phyloP scores from a whole-genome alignment of 2,888 invertebrate genomes.

The Philaethria dido region DNA sequence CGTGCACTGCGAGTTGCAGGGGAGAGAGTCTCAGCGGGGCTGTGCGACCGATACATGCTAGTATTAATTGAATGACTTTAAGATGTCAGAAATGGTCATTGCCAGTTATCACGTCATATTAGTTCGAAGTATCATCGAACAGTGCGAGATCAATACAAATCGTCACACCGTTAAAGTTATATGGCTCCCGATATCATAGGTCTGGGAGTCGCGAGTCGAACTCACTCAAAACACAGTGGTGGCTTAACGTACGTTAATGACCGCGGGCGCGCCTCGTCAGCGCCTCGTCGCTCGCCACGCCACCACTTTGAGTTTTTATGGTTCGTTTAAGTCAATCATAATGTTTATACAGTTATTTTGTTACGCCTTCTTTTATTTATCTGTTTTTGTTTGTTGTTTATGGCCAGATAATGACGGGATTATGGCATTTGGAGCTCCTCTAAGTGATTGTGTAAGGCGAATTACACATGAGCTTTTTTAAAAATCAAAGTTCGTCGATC shows the following conservation, averaged over 20 bases:
- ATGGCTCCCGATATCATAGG: neutral
- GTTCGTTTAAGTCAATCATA: conserved; percentile 31
- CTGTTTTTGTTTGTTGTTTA: conserved; percentile 5
- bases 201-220: neutral
- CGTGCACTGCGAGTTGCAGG: conserved; percentile 8
- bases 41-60: too few relatives aligned
- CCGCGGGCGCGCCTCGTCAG: neutral
- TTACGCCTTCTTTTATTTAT: conserved; percentile 25
- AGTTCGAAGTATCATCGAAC: neutral
- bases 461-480: neutral
- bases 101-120: neutral
- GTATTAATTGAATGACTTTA: too few relatives aligned
- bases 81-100: neutral
- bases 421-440: neutral
- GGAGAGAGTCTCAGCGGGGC: neutral
- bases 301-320: conserved; percentile 24
- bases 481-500: too few relatives aligned
- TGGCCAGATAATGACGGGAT: conserved; percentile 7
- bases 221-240: neutral
- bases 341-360: conserved; percentile 22
- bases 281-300: neutral
- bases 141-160: neutral
- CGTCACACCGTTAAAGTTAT: neutral
- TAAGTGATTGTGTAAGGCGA: neutral
- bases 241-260: neutral